Percentiles rank a stretch among this genome's conserved stretches.
These are phyloP conservation scores for Cerastis rubricosa DNA, from an alignment of 2,888 invertebrate genomes.

Conservation along the genomic window DNA sequence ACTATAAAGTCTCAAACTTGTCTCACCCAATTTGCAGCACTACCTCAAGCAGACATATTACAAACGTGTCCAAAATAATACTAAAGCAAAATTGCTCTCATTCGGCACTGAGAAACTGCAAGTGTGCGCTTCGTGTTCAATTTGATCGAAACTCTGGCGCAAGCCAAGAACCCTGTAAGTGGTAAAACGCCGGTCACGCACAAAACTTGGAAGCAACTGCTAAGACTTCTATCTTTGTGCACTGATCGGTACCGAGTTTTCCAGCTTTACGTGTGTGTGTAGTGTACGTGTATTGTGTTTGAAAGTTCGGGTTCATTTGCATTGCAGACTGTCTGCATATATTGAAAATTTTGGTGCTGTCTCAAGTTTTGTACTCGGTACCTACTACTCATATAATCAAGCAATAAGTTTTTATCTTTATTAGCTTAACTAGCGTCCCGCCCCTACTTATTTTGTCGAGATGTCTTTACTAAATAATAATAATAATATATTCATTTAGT, in stretches of 20 bases:
- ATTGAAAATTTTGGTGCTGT: conserved; percentile 24
- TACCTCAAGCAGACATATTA: conserved; percentile 48
- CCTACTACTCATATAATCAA: neutral
- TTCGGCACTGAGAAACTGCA: conserved; percentile 58
- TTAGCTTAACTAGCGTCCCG: neutral
- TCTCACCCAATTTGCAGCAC: neutral
- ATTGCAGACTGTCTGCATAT: conserved; percentile 21
- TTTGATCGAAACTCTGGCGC: conserved; percentile 61
- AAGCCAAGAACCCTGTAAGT: conserved; percentile 54
- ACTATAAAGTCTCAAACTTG: neutral
- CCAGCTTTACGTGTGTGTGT: conserved; percentile 28
- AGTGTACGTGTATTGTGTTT: conserved; percentile 40
- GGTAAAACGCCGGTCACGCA: conserved; percentile 68
- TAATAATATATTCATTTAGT: neutral
- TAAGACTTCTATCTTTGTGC: conserved; percentile 63
- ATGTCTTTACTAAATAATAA: neutral
- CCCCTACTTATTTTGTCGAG: neutral
- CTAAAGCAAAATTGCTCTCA: conserved; percentile 49
- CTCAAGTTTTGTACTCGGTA: neutral
- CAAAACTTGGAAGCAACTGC: conserved; percentile 65
- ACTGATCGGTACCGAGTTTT: conserved; percentile 57
- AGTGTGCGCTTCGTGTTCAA: conserved; percentile 60
- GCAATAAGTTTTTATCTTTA: neutral
- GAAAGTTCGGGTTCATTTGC: conserved; percentile 28
- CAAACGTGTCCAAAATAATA: conserved; percentile 55